A percentile compares a stretch with the other conserved stretches of the same genome.
phyloP scores from a whole-genome alignment of 1,140 invertebrate genomes.

The Drosophila kanapiae region DNA sequence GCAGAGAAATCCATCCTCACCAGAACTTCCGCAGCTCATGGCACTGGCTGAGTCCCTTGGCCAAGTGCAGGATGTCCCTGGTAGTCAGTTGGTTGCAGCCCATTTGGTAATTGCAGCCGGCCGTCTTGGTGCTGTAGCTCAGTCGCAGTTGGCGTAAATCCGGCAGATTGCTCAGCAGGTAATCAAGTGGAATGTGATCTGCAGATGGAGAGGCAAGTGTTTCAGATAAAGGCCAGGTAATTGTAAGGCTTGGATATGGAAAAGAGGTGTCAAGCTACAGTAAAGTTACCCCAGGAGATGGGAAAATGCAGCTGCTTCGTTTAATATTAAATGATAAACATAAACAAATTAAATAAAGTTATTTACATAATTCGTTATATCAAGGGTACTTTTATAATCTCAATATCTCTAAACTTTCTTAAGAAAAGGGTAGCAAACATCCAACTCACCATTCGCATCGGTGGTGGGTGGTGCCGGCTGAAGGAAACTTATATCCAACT shows the following conservation, averaged over 20 bases:
- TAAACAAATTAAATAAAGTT: background rate
- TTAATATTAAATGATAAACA: background rate
- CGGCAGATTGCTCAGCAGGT: conserved; percentile 83
- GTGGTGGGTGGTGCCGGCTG: conserved; percentile 68
- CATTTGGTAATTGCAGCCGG: conserved; percentile 78
- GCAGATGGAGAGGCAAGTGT: conserved; percentile 10
- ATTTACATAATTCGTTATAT: too few species aligned
- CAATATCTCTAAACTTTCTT: background rate
- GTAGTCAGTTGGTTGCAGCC: conserved; percentile 79
- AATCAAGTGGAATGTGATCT: conserved; percentile 85
- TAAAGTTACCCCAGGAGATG: too few species aligned
- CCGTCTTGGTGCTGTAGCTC: conserved; percentile 82
- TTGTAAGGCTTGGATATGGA: background rate
- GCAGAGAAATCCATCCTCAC: conserved; percentile 41
- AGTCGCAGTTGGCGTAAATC: conserved; percentile 81
- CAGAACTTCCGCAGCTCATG: conserved; percentile 77
- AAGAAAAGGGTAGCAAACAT: conserved; percentile 4
- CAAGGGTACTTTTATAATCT: background rate
- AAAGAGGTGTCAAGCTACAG: background rate
- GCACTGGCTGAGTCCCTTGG: conserved; percentile 74
- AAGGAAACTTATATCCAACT: conserved; percentile 79
- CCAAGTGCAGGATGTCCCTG: conserved; percentile 67
- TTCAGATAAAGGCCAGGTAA: background rate
- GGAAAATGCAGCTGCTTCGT: background rate
- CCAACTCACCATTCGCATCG: conserved; percentile 73